These are phyloP conservation scores for Chloroceryle aenea DNA, from an alignment of 2,113 vertebrate genomes.

Conservation along the genomic window DNA sequence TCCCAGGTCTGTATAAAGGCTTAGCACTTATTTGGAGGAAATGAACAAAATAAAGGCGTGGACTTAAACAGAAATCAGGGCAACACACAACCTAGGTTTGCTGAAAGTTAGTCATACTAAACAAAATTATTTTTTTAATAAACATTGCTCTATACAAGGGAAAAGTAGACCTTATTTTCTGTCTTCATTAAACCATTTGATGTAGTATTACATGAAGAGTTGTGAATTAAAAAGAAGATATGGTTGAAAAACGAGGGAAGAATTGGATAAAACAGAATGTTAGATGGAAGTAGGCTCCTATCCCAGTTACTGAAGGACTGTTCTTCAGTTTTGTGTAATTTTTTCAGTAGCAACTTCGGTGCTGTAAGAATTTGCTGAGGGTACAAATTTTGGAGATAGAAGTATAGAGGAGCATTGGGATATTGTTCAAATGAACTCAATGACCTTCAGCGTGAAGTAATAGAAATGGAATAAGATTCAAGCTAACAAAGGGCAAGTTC, in stretches of 20 bases:
- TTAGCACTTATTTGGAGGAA: neutral
- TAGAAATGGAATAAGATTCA: neutral
- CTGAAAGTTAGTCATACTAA: neutral
- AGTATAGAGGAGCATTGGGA: neutral
- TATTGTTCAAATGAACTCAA: neutral
- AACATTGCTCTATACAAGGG: neutral
- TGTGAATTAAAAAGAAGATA: neutral
- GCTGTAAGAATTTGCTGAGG: neutral
- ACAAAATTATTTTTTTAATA: neutral
- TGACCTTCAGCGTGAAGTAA: neutral
- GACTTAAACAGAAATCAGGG: neutral
- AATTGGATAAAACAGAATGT: neutral
- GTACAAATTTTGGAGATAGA: neutral
- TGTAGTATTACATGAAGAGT: neutral
- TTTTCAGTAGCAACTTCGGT: neutral
- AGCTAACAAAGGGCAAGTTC: neutral
- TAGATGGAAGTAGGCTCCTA: neutral
- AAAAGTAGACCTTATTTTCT: neutral
- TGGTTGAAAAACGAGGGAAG: neutral
- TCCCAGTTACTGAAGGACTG: neutral
- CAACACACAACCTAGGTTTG: neutral
- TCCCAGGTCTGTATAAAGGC: neutral
- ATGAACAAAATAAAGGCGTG: neutral
- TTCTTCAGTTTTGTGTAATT: neutral
- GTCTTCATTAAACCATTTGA: neutral